Evolutionary conservation across 1,140 invertebrate genomes (phyloP).

Genomic region (Trypoxylus dichotomus): DNA sequence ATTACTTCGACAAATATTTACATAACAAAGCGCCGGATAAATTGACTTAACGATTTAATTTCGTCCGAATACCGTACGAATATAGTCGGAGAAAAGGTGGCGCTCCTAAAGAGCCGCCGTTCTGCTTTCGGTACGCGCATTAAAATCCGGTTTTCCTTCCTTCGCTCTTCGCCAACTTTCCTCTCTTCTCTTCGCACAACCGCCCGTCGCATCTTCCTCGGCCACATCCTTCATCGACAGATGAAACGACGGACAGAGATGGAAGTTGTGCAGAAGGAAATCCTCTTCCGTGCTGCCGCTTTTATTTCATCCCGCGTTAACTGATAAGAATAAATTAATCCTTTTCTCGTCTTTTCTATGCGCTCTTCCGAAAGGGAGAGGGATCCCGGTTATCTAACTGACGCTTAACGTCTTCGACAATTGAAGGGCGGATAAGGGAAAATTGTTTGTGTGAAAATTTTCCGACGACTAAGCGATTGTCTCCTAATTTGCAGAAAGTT

Average conservation of each 20-base stretch:
- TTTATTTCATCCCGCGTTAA: conserved; percentile 9
- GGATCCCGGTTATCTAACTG: background rate
- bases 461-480: conserved; percentile 6
- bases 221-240: too few relatives aligned
- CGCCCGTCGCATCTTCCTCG: background rate
- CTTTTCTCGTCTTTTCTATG: background rate
- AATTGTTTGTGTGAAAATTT: conserved; percentile 11
- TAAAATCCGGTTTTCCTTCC: background rate
- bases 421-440: background rate
- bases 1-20: conserved; percentile 16
- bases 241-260: too few relatives aligned
- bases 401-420: background rate
- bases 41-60: conserved; percentile 20
- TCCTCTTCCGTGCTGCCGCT: background rate
- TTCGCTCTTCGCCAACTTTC: background rate
- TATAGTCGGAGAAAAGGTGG: background rate
- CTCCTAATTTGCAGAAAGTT: conserved; percentile 21
- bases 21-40: conserved; percentile 21
- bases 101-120: background rate
- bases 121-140: background rate
- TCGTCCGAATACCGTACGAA: background rate
- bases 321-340: conserved; percentile 22
- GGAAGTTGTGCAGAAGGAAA: too few relatives aligned
- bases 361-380: background rate
- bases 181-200: background rate